Base-by-base conservation (phyloP, 2,888 invertebrate species). In the Parnassius mnemosyne region DNA sequence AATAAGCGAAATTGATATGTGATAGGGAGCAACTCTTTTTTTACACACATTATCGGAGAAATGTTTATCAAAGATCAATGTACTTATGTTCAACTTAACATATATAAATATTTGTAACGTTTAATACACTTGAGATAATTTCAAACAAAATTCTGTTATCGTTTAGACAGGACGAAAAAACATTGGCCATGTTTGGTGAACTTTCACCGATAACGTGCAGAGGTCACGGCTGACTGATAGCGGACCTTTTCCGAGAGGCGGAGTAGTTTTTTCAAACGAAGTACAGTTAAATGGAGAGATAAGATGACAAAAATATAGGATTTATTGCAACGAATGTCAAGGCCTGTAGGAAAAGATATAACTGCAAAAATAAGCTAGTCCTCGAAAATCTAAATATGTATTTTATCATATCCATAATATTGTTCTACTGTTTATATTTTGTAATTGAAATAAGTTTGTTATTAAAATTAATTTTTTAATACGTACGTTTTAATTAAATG, bases 191-290 rank as follows among this genome's bases (percentile, higher is more conserved):
- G 65, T 68, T 66, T 64, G 65, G 64, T 72, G 70, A 73, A 76
- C 74, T 74, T 70, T 67, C 65, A 58, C 59, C 54, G 71, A 73
- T 74, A 74, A 65, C 63, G 65, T n/a, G n/a, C 65, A 59, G 69
- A 61, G 76, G 75, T 76, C 75, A 76, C 67, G 71, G 72, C 61
- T 72, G 66, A 25, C 53, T 64, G 76, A 75, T 75, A 74, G 68
- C 64, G 54, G 62, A 64, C 62, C 69, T 67, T 68, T 71, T 71
- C 63, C 63, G 61, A 50, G 47, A 57, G 54, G 12, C 53, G 64
- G 66, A 66, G 65, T 65, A 63, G 55, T 61, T 62, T 64, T 69
- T 66, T 65, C 67, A 64, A 64, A 49, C 53, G 65, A 67, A 69
- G 57, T 57, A 67, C 67, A 64, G 43, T 57, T 52, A 51, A 10